Evolutionary conservation across 1,140 invertebrate genomes (phyloP).

Genomic region (Ceratina australensis): DNA sequence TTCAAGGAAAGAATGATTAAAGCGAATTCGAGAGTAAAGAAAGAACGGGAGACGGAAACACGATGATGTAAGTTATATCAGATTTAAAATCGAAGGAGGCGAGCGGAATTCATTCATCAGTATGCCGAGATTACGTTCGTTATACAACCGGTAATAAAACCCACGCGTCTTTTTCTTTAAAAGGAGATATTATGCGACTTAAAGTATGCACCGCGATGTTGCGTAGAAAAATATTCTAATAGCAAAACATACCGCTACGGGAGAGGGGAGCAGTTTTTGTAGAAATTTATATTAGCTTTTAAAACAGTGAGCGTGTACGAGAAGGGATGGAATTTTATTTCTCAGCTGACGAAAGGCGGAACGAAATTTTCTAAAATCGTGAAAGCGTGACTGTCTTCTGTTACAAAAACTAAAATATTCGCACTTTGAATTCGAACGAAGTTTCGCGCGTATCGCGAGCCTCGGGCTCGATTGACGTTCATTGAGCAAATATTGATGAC

Average conservation of each 20-base stretch:
- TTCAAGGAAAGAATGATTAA: too few relatives aligned
- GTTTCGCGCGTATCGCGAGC: neutral
- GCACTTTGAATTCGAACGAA: slow-evolving; percentile 22
- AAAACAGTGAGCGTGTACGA: too few relatives aligned
- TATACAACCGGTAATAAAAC: slow-evolving; percentile 57
- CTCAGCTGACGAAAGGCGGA: neutral
- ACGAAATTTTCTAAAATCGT: slow-evolving; percentile 36
- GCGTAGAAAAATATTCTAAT: slow-evolving; percentile 26
- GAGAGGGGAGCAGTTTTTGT: neutral
- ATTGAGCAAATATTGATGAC: neutral
- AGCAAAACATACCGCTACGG: neutral
- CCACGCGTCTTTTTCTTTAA: slow-evolving; percentile 62
- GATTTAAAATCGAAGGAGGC: slow-evolving; percentile 2
- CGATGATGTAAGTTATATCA: neutral
- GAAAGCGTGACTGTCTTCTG: slow-evolving; percentile 17
- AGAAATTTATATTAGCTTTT: neutral
- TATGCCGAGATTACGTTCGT: slow-evolving; percentile 38
- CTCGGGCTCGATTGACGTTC: neutral
- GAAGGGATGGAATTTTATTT: too few relatives aligned
- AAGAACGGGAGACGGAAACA: neutral
- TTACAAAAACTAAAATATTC: neutral
- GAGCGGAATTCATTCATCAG: slow-evolving; percentile 51
- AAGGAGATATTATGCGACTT: slow-evolving; percentile 61
- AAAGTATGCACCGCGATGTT: slow-evolving; percentile 4
- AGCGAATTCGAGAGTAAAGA: neutral